Percentiles rank a stretch among this genome's conserved stretches.
Conservation (phyloP, 1,140 invertebrate genomes). For the Drosophila santomea region DNA sequence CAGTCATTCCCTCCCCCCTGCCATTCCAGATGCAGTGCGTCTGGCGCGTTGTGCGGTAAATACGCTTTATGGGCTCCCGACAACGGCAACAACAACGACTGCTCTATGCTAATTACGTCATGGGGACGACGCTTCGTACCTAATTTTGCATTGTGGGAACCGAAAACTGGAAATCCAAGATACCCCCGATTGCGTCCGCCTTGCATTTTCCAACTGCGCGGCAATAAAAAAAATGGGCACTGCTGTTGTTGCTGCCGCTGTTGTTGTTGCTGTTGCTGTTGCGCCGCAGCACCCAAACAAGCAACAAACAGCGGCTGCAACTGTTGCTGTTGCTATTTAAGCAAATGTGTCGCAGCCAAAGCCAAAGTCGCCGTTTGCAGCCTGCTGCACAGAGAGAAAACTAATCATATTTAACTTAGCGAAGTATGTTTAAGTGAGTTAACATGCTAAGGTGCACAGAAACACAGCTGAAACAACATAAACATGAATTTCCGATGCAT, state of each 20-base stretch:
- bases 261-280: neutral
- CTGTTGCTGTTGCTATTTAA: constrained; percentile 73
- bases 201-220: constrained; percentile 21
- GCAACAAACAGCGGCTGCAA: constrained; percentile 49
- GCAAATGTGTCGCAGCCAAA: constrained; percentile 82
- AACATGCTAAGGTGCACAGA: too few species aligned
- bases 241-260: constrained; percentile 22
- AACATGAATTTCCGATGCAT: too few species aligned
- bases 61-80: constrained; percentile 81
- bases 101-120: constrained; percentile 85
- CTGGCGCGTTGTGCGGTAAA: constrained; percentile 79
- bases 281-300: constrained; percentile 41
- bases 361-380: constrained; percentile 65
- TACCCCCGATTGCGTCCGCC: constrained; percentile 37
- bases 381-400: constrained; percentile 5
- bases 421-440: neutral
- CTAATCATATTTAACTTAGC: neutral
- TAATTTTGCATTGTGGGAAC: constrained; percentile 85
- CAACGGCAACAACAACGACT: constrained; percentile 58
- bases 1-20: neutral
- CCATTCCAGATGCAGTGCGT: constrained; percentile 43
- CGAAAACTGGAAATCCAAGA: constrained; percentile 84
- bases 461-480: too few species aligned
- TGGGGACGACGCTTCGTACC: constrained; percentile 83
- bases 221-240: constrained; percentile 64